These are phyloP conservation scores for Colletes latitarsis DNA, from an alignment of 1,140 invertebrate genomes.

Conservation along the genomic window DNA sequence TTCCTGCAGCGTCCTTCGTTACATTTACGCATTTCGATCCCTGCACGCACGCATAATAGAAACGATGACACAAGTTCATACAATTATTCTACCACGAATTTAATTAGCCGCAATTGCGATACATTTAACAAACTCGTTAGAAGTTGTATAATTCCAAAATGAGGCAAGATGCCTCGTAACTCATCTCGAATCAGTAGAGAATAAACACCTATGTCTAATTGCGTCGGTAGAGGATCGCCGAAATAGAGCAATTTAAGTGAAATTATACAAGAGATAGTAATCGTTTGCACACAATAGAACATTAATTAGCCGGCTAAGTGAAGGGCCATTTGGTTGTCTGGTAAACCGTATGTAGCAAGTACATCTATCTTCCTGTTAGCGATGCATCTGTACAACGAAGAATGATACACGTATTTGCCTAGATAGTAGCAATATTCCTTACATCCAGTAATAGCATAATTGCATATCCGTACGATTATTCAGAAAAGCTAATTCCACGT, in stretches of 20 bases:
- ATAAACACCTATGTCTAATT: too few relatives aligned
- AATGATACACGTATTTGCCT: not conserved
- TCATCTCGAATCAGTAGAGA: not conserved
- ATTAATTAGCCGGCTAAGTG: too few relatives aligned
- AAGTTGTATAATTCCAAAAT: not conserved
- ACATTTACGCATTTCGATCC: not conserved
- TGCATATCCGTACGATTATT: not conserved
- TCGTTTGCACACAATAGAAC: too few relatives aligned
- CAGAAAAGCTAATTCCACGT: not conserved
- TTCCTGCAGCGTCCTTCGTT: too few relatives aligned
- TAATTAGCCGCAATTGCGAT: not conserved
- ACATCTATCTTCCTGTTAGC: not conserved
- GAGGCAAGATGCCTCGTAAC: not conserved
- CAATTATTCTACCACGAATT: not conserved
- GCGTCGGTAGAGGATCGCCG: too few relatives aligned
- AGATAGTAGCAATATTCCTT: not conserved
- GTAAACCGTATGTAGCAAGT: not conserved
- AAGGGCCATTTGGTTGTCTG: too few relatives aligned
- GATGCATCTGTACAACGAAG: not conserved
- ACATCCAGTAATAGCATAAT: not conserved
- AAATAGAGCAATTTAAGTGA: too few relatives aligned
- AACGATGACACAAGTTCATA: not conserved
- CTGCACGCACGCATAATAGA: not conserved
- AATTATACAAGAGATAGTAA: too few relatives aligned
- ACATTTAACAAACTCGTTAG: not conserved